Conservation (phyloP, 2,113 vertebrate species). For the Drymodes brunneopygia region DNA sequence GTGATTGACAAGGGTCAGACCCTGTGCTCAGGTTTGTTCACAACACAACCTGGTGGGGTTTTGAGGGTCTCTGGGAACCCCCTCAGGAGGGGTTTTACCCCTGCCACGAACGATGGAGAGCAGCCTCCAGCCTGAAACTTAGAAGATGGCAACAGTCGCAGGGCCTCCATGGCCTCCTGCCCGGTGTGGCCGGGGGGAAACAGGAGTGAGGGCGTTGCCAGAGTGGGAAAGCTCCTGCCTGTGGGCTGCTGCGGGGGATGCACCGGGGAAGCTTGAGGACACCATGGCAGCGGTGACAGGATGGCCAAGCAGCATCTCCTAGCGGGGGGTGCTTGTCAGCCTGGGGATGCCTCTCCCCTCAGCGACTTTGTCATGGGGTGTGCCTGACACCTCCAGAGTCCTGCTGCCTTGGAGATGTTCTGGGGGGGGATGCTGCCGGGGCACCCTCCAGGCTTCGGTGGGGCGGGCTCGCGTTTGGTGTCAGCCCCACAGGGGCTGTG, state of each 20-base stretch:
- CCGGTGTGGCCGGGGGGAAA: neutral
- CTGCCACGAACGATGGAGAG: neutral
- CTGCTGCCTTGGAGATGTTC: neutral
- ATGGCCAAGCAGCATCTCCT: neutral
- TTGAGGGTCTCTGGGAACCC: neutral
- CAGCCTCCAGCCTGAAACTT: neutral
- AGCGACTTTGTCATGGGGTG: rapidly evolving
- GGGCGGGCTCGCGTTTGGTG: neutral
- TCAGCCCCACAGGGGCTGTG: neutral
- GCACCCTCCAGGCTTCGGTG: too few species aligned
- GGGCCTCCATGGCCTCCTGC: too few species aligned
- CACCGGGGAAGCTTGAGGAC: neutral
- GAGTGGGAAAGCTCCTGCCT: neutral
- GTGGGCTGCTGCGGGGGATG: neutral
- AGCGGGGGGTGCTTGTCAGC: neutral
- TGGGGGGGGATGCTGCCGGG: neutral
- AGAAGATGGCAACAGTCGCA: neutral
- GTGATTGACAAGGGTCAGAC: neutral
- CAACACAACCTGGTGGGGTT: neutral
- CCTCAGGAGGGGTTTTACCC: neutral
- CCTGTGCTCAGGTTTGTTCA: neutral
- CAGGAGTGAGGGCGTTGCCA: neutral
- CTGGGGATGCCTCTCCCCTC: neutral
- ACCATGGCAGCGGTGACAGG: neutral
- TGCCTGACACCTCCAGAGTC: neutral